Conservation (phyloP, 2,797 vertebrate species). For the Spinibarbus caldwelli region DNA sequence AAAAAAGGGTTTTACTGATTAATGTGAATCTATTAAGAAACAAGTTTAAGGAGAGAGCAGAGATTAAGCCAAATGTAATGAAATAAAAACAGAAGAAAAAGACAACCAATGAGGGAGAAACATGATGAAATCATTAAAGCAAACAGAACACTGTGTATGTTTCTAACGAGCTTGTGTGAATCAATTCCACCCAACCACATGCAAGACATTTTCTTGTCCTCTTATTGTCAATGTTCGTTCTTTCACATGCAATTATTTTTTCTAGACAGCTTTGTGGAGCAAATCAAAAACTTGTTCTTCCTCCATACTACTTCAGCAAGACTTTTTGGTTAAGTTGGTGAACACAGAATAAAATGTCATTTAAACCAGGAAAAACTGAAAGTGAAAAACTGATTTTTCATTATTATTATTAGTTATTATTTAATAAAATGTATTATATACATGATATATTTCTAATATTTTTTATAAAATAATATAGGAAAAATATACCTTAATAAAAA, state of each 20-base stretch:
- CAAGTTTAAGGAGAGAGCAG: neutral
- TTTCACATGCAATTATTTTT: slow-evolving; percentile 69
- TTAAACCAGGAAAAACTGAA: neutral
- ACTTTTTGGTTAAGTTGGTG: neutral
- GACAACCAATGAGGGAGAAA: slow-evolving; percentile 6
- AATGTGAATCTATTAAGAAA: neutral
- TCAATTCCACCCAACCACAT: slow-evolving; percentile 65
- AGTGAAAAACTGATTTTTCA: neutral
- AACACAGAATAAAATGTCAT: neutral
- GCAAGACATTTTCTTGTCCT: slow-evolving; percentile 67
- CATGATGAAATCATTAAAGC: slow-evolving; percentile 27
- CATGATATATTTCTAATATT: neutral
- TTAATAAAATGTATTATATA: neutral
- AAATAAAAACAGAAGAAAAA: slow-evolving; percentile 6
- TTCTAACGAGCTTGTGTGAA: slow-evolving; percentile 23
- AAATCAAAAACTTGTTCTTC: slow-evolving; percentile 59
- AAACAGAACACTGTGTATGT: slow-evolving; percentile 17
- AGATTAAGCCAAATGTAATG: slow-evolving; percentile 16
- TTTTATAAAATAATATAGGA: neutral
- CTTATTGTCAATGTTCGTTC: slow-evolving; percentile 70
- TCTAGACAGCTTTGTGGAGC: slow-evolving; percentile 70
- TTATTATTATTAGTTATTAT: neutral
- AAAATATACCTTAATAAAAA: neutral
- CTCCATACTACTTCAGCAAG: neutral
- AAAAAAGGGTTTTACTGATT: neutral